Evolutionary conservation across 2,888 invertebrate species (phyloP), one percentile per base, ranked within the genome.

Genomic region (Andrena bicolor): DNA sequence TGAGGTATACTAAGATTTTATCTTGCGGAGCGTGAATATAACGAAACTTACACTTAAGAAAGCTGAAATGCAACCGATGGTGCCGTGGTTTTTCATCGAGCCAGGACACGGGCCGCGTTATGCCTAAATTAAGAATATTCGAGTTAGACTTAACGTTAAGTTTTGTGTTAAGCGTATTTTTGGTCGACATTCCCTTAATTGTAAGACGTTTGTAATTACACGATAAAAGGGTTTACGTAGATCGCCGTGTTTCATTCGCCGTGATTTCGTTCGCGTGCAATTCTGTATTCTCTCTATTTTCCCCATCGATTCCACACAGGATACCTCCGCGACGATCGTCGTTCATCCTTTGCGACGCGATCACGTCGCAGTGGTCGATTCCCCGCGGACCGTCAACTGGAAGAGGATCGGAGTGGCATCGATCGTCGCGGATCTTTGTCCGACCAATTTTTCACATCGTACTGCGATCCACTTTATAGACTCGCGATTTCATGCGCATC

Each of bases 41-140:
- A 23, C 56, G 23, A 56, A 23, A 23, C 10, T 26, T 26, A 23
- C 49, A 53, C 26, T 5, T 30, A 58, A n/a, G 28, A 16, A 71
- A 6, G 32, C n/a, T 41, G 28, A 23, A 51, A 28, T 16, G 20
- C 26, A 49, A 20, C 8, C 32, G 10, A 53, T 10, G 51, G 20
- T 49, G 65, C 7, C 60, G 32, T 49, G 66, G 35, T 73, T 68
- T 49, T 16, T 13, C n/a, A 68, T 30, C 60, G 80, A 70, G 26
- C 56, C 68, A 71, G 71, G 68, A 83, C 86, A 84, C 84, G 87
- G 86, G 81, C 75, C 86, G 76, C 75, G 80, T 90, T 91, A 91
- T 86, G 90, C 88, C 88, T 90, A 91, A 90, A 91, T 91, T 90
- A 90, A 91, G 85, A 79, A 72, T 86, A 90, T 86, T 80, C 76